A percentile compares a stretch with the other conserved stretches of the same genome.
Conservation (phyloP, 2,888 invertebrate species). For the Drosophila longiperda region DNA sequence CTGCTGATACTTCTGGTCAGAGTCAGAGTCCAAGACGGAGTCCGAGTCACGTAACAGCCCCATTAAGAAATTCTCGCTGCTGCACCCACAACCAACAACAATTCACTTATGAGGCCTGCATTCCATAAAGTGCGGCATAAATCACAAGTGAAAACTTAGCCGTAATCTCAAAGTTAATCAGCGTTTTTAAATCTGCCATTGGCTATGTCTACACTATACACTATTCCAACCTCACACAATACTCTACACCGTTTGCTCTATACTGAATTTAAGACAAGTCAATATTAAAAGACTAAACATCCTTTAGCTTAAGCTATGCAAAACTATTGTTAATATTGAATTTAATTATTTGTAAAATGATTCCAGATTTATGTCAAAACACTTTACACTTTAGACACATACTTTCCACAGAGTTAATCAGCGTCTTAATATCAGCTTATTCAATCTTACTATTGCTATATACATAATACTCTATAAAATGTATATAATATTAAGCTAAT, state of each 20-base stretch:
- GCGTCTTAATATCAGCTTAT: neutral
- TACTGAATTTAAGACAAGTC: no score
- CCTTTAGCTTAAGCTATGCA: neutral
- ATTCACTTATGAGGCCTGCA: constrained; percentile 15
- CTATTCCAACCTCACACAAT: no score
- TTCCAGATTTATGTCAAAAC: neutral
- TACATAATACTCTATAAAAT: no score
- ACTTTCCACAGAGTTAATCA: neutral
- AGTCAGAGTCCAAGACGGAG: neutral
- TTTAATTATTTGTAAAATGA: neutral
- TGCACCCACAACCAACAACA: constrained; percentile 43
- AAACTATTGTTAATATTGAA: neutral
- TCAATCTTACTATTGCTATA: no score
- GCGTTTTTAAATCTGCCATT: constrained; percentile 52
- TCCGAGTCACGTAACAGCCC: constrained; percentile 63
- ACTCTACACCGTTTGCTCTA: neutral
- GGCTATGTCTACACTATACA: constrained; percentile 28
- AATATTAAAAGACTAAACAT: neutral
- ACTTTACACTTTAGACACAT: neutral
- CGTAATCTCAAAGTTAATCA: constrained; percentile 58
- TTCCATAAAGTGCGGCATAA: constrained; percentile 59
- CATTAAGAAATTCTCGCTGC: constrained; percentile 72
- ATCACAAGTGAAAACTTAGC: constrained; percentile 61
- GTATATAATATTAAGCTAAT: no score
- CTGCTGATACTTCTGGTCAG: constrained; percentile 22